Evolutionary conservation across 2,797 vertebrate genomes (phyloP), one percentile per base, ranked within the genome.

Genomic region (Mormyrus hasselquistii): DNA sequence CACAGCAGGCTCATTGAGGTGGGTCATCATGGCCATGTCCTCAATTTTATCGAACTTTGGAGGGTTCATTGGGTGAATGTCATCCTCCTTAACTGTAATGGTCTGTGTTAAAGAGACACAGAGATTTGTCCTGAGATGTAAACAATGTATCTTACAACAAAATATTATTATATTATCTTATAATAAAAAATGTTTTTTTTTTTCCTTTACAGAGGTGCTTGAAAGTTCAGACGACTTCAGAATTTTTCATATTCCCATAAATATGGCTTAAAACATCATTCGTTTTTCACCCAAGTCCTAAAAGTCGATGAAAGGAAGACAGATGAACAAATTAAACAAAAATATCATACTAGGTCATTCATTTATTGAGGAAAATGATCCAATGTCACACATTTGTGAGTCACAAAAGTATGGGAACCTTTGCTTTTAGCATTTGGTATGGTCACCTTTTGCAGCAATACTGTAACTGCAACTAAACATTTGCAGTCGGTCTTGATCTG

Each of bases 1-100:
- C 94, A 98, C 97, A 16, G 55, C 0, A 2, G 55, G 96, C 84
- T 98, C 96, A 0, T 97, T 97, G 90, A 98, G 95, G 91, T 97
- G 97, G 69, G 97, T 98, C 97, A 98, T 97, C 97, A 98, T 98
- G 92, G 96, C 97, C 97, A 98, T 98, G 94, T 98, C 98, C 95
- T 98, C 97, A 0, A 98, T 97, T 90, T 98, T 98, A 2, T 97
- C 97, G 0, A 89, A 97, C 90, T 98, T 97, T 57, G 97, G 97
- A 91, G 97, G 97, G 47, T 98, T 98, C 95, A 96, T 97, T 19
- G 96, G 91, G 53, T 96, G 95, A 41, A 95, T 25, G 89, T 96
- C 93, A 0, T 94, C 94, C 0, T 96, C 95, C 76, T 95, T 96
- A 0, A 96, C 95, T 7, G 95, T 96, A 34, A 96, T 83, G 86